Evolutionary conservation across 2,888 invertebrate species (phyloP).

Genomic region (Fissipunctia ypsillon): DNA sequence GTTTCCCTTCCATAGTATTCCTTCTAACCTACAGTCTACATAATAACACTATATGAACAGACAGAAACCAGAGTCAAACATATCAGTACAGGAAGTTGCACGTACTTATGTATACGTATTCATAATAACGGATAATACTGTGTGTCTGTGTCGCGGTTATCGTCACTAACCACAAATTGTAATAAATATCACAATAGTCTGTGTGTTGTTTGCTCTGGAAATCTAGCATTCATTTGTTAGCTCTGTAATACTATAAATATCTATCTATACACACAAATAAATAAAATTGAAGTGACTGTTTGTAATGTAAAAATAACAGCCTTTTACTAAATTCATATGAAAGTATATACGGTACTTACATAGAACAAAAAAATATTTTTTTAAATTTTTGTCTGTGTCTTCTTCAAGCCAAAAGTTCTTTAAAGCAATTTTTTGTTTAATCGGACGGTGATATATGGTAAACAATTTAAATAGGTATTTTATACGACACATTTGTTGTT

Average conservation of each 20-base stretch:
- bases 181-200: constrained; percentile 44
- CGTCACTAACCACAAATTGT: constrained; percentile 49
- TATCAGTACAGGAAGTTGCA: constrained; percentile 41
- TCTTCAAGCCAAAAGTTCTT: background rate
- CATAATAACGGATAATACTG: constrained; percentile 51
- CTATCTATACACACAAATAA: too few species aligned
- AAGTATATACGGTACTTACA: too few species aligned
- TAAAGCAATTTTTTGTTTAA: too few species aligned
- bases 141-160: constrained; percentile 48
- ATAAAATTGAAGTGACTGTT: too few species aligned
- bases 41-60: constrained; percentile 8
- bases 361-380: too few species aligned
- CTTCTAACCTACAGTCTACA: background rate
- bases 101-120: constrained; percentile 15
- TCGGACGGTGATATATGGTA: too few species aligned
- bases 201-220: constrained; percentile 17
- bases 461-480: background rate
- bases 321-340: too few species aligned
- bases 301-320: too few species aligned
- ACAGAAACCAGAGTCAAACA: constrained; percentile 16
- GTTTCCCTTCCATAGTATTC: too few species aligned
- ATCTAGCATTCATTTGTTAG: constrained; percentile 4
- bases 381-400: too few species aligned
- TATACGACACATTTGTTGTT: background rate
- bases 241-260: background rate